These are phyloP conservation scores for Pteropus alecto DNA, from an alignment of 2,113 vertebrate genomes.

Conservation along the genomic window DNA sequence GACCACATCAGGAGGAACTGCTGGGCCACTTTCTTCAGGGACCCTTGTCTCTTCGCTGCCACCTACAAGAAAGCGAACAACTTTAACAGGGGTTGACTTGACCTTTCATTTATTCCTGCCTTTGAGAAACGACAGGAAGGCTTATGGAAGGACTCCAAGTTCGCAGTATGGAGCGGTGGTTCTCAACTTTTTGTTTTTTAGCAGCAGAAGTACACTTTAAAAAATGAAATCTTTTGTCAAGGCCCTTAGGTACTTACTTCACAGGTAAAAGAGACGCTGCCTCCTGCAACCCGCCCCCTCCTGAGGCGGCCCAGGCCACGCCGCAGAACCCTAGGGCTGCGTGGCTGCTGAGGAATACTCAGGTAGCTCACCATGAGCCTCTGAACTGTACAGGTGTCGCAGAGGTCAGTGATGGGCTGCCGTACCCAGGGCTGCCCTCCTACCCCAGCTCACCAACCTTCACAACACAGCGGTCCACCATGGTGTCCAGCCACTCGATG, in stretches of 20 bases:
- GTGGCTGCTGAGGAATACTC: not conserved
- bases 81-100: not conserved
- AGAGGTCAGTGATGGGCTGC: not conserved
- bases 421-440: not conserved
- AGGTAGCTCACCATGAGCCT: not conserved
- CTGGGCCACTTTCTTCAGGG: conserved; percentile 96
- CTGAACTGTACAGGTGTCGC: not conserved
- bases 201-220: not conserved
- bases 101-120: not conserved
- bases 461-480: conserved; percentile 98
- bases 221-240: not conserved
- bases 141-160: not conserved
- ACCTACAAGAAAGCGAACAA: conserved; percentile 87
- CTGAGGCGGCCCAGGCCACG: not conserved
- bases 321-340: not conserved
- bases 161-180: not conserved
- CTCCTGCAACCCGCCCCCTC: not conserved
- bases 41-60: conserved; percentile 95
- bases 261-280: not conserved
- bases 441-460: conserved; percentile 87
- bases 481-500: conserved; percentile 98
- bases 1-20: conserved; percentile 99
- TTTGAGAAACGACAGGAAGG: not conserved
- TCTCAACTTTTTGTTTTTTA: not conserved
- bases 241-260: not conserved